Percentiles rank a stretch among this genome's conserved stretches.
Evolutionary conservation across 2,113 vertebrate species (phyloP).

Genomic region (Microtus richardsoni): DNA sequence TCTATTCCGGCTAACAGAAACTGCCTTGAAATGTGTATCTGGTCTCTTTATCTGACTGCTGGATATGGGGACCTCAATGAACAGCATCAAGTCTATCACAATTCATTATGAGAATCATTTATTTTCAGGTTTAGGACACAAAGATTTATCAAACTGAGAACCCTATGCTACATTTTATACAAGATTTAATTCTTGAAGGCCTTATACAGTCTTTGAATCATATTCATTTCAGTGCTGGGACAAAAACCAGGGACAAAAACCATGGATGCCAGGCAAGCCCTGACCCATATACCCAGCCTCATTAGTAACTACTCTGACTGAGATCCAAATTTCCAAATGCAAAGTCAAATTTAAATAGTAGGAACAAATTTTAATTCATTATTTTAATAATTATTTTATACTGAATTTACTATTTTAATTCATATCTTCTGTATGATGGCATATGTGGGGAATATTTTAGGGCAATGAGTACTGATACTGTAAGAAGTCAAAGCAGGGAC

Average conservation of each 20-base stretch:
- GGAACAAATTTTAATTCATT: background rate
- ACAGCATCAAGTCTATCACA: background rate
- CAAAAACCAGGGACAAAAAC: background rate
- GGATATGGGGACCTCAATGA: background rate
- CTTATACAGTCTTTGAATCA: background rate
- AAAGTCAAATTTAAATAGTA: background rate
- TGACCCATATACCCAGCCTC: background rate
- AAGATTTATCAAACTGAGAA: background rate
- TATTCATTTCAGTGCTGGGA: background rate
- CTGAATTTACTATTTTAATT: background rate
- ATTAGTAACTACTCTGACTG: background rate
- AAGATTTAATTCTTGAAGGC: background rate
- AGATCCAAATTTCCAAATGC: background rate
- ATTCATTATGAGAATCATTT: background rate
- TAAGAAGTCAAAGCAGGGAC: background rate
- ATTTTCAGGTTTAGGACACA: background rate
- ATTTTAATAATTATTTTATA: background rate
- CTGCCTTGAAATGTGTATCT: too few relatives aligned
- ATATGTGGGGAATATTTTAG: background rate
- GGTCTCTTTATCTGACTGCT: background rate
- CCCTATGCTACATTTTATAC: background rate
- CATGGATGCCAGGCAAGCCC: background rate
- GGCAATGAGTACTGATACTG: background rate
- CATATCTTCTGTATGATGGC: background rate
- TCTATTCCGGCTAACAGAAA: too few relatives aligned